Base-by-base conservation (phyloP, 2,888 invertebrate genomes). In the Mesochorus sp. region DNA sequence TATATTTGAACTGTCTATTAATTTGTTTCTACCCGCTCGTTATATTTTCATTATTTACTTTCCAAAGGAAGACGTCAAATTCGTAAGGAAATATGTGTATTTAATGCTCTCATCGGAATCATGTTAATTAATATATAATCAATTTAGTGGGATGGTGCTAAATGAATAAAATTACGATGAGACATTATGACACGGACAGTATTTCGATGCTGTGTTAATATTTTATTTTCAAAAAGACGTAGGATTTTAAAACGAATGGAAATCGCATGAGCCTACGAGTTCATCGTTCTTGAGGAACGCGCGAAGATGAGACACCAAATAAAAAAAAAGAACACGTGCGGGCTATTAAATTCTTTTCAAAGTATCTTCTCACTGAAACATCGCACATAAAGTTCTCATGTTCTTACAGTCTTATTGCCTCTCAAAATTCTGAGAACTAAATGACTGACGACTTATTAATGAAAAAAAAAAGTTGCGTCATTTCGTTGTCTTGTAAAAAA, bases 321-420 rank as follows among this genome's bases (percentile, higher is more conserved):
- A 64, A 47, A 53, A 47, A 62, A 57, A 66, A 12, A 49, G 39
- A 57, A 76, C 75, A 76, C 75, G 75, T 76, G 75, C 57, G 47
- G 28, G 19, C 49, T 31, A 55, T 76, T 64, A 39, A 76, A 21
- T 71, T 59, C 24, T 31, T 39, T 24, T 42, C 51, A 19, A 62
- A 68, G 14, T 34, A 53, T 62, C 51, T 59, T 14, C 28, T 14
- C 14, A 17, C 42, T n/a, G 26, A n/a, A 51, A 26, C 28, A 39
- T 72, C 26, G 8, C 14, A 31, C 53, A 55, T 72, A 31, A 49
- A 37, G 26, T 42, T 66, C 37, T 47, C 39, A n/a, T 10, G 6
- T 4, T 47, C 21, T 19, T n/a, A 49, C 10, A 28, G n/a, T n/a
- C 19, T 17, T 31, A n/a, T 26, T n/a, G 55, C n/a, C 12, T 12